phyloP scores from a whole-genome alignment of 2,113 vertebrate genomes.

The Thymallus thymallus region DNA sequence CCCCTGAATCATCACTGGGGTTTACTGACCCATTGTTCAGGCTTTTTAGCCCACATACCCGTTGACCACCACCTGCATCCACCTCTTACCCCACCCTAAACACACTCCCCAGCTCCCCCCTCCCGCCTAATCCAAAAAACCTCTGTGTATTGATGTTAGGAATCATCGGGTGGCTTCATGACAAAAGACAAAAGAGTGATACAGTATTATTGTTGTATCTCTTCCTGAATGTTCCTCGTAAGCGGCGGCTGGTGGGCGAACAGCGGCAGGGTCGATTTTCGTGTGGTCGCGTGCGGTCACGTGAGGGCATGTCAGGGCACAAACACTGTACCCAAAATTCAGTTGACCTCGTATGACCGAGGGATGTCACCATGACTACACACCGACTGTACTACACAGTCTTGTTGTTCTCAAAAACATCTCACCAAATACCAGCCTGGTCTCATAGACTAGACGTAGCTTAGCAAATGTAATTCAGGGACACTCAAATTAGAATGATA shows the following conservation, averaged over 20 bases:
- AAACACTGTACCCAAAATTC: no score
- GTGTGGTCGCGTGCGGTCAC: neutral
- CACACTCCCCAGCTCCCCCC: neutral
- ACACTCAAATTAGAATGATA: no score
- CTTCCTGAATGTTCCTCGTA: neutral
- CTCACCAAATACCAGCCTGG: no score
- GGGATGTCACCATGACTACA: no score
- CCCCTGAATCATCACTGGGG: conserved; percentile 35
- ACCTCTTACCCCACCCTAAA: neutral
- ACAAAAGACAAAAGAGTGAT: neutral
- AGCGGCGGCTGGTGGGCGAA: neutral
- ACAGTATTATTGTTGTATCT: neutral
- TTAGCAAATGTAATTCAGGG: no score
- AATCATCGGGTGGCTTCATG: conserved; percentile 6
- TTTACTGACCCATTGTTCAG: conserved; percentile 15
- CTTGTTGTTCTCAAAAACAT: no score
- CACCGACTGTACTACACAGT: no score
- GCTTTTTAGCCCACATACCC: conserved; percentile 18
- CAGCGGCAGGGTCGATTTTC: neutral
- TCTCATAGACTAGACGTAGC: no score
- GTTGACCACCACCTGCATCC: conserved; percentile 5
- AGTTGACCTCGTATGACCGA: no score
- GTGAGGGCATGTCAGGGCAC: no score
- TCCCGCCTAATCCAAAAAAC: neutral
- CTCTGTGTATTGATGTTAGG: conserved; percentile 6